Evolutionary conservation across 2,888 invertebrate species (phyloP).

Genomic region (Heterodera filipjevi): DNA sequence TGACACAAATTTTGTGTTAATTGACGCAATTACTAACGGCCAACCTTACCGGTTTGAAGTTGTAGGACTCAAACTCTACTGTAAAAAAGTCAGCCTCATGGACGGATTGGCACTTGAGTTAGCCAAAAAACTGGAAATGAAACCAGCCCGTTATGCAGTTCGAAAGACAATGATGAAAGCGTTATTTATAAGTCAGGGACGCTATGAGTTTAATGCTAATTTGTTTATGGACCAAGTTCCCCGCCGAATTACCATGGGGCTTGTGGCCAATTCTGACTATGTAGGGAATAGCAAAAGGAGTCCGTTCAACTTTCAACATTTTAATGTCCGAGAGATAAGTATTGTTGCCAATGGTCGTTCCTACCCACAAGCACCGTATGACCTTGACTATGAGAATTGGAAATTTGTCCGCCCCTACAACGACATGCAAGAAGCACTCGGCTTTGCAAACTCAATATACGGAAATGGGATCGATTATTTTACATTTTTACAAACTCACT

Average conservation of each 20-base stretch:
- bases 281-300: background rate
- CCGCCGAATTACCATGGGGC: conserved; percentile 8
- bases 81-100: conserved; percentile 13
- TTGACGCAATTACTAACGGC: background rate
- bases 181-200: conserved; percentile 14
- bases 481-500: background rate
- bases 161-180: conserved; percentile 31
- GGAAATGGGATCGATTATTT: conserved; percentile 1
- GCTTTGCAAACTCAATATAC: background rate
- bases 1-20: conserved; percentile 1
- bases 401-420: background rate
- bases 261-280: conserved; percentile 16
- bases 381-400: conserved; percentile 3
- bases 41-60: background rate
- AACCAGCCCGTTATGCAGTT: conserved; percentile 23
- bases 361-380: conserved; percentile 15
- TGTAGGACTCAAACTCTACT: background rate
- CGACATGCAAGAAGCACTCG: conserved; percentile 7
- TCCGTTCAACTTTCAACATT: conserved; percentile 22
- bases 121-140: conserved; percentile 21
- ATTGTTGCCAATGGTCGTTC: conserved; percentile 8
- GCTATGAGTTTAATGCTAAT: conserved; percentile 25
- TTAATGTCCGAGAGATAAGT: background rate
- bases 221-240: conserved; percentile 24
- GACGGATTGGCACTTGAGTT: conserved; percentile 26